A percentile compares a stretch with the other conserved stretches of the same genome.
Evolutionary conservation across 1,140 invertebrate species (phyloP).

Genomic region (Drosophila ambigua): DNA sequence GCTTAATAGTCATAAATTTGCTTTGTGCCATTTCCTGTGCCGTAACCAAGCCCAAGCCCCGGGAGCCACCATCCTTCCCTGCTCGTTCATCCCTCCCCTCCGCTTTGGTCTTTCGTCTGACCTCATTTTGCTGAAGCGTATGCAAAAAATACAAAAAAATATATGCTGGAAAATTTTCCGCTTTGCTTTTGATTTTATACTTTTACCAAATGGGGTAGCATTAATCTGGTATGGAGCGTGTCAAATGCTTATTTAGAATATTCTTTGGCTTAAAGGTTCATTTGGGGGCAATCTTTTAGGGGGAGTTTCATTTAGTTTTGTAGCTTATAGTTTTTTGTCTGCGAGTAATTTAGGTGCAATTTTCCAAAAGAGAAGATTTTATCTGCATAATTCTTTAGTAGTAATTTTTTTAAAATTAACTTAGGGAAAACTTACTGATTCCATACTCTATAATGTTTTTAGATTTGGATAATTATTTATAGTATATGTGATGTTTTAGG

Average conservation of each 20-base stretch:
- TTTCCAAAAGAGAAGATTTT: not conserved
- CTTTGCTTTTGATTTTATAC: slow-evolving; percentile 21
- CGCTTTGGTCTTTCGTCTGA: slow-evolving; percentile 9
- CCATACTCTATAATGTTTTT: no score
- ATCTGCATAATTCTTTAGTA: no score
- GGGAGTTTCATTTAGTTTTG: no score
- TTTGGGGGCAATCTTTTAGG: not conserved
- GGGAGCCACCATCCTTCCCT: not conserved
- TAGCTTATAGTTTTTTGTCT: no score
- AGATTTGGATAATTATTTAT: no score
- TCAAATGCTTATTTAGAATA: not conserved
- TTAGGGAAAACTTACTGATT: no score
- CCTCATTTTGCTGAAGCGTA: slow-evolving; percentile 40
- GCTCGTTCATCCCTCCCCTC: not conserved
- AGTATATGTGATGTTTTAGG: no score
- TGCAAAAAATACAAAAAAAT: slow-evolving; percentile 18
- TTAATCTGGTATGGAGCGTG: not conserved
- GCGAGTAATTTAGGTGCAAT: not conserved
- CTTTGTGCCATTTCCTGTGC: slow-evolving; percentile 51
- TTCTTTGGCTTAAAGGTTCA: no score
- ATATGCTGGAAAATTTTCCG: slow-evolving; percentile 4
- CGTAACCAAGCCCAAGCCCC: slow-evolving; percentile 7
- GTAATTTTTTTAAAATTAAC: no score
- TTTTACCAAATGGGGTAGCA: slow-evolving; percentile 18
- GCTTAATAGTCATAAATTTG: slow-evolving; percentile 78